These are phyloP conservation scores for Gymnosoma rotundatum DNA, from an alignment of 2,888 invertebrate genomes.

Conservation along the genomic window DNA sequence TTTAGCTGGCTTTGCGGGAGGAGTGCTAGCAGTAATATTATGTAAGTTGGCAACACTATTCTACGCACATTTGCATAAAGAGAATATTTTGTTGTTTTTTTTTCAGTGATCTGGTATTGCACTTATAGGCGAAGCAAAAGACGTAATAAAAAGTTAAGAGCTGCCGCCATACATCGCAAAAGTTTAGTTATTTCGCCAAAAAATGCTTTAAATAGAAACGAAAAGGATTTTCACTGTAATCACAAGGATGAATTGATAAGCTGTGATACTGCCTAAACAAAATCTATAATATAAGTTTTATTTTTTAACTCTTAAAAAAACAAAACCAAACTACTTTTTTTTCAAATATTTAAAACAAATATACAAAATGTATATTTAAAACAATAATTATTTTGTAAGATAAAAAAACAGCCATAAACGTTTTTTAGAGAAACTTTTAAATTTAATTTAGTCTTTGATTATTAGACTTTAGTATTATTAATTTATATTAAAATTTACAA, in stretches of 20 bases:
- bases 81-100: neutral
- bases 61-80: neutral
- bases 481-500: neutral
- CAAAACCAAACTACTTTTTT: neutral
- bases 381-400: constrained; percentile 22
- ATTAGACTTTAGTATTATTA: neutral
- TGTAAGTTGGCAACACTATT: constrained; percentile 71
- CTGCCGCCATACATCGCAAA: constrained; percentile 75
- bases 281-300: too few relatives aligned
- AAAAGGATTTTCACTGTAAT: constrained; percentile 59
- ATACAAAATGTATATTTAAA: too few relatives aligned
- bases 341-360: constrained; percentile 33
- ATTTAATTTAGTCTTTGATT: neutral
- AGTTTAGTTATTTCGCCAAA: constrained; percentile 78
- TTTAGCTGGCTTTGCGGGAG: constrained; percentile 75
- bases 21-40: constrained; percentile 74
- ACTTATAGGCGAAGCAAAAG: constrained; percentile 73
- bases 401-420: constrained; percentile 20
- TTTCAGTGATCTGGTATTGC: constrained; percentile 76
- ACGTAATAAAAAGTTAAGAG: constrained; percentile 73
- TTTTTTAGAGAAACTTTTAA: neutral
- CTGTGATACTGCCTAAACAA: constrained; percentile 77
- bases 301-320: neutral
- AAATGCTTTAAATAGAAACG: constrained; percentile 75
- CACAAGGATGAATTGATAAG: constrained; percentile 75